Conservation (phyloP, 1,140 invertebrate genomes). For the Holcopasites calliopsidis region DNA sequence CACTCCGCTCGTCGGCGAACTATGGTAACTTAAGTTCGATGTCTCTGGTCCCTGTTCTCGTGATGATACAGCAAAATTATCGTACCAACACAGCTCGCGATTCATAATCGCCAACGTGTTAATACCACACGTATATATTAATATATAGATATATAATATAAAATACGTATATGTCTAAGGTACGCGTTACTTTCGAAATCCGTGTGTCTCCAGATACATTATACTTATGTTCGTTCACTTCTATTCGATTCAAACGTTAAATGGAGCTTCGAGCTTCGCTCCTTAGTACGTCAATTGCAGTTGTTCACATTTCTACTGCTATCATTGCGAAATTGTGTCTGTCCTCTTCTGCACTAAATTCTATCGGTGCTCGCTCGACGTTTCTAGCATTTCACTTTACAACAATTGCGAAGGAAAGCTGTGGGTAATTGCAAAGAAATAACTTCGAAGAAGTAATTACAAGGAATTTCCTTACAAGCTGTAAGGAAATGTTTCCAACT, state of each 20-base stretch:
- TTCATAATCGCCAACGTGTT: constrained; percentile 17
- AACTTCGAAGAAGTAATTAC: too few relatives aligned
- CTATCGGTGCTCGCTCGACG: too few relatives aligned
- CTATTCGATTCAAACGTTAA: constrained; percentile 6
- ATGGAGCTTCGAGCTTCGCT: background rate
- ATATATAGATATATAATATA: constrained; percentile 15
- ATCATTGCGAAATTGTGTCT: too few relatives aligned
- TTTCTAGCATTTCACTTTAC: too few relatives aligned
- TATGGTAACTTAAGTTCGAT: constrained; percentile 46
- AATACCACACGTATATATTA: constrained; percentile 22
- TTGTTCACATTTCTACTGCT: background rate
- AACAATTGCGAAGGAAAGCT: too few relatives aligned
- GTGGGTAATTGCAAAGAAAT: too few relatives aligned
- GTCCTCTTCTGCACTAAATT: too few relatives aligned
- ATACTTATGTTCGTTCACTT: background rate
- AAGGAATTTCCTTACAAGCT: too few relatives aligned
- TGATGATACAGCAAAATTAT: constrained; percentile 34
- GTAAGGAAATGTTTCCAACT: too few relatives aligned
- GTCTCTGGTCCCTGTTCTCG: constrained; percentile 46
- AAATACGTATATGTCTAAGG: constrained; percentile 19
- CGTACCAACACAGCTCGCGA: constrained; percentile 21
- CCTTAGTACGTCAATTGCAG: too few relatives aligned
- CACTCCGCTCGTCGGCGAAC: background rate
- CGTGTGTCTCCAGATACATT: background rate
- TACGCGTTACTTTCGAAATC: constrained; percentile 13